Conservation (phyloP, 2,888 invertebrate species). For the Chrysolina oricalcia region DNA sequence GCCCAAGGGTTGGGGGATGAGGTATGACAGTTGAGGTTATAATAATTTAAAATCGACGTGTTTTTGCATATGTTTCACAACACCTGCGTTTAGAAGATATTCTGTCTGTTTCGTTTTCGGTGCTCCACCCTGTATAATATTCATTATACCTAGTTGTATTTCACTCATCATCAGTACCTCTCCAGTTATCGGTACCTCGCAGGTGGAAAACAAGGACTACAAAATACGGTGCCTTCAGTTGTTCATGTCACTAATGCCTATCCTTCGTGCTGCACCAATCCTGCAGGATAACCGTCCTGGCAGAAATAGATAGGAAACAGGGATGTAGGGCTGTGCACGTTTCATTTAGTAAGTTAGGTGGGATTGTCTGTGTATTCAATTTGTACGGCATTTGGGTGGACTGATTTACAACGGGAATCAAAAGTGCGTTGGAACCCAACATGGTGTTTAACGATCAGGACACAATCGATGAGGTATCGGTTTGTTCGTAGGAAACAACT, state of each 20-base stretch:
- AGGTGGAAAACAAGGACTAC: neutral
- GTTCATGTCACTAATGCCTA: conserved; percentile 28
- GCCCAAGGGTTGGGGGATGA: too few species aligned
- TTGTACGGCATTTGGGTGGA: conserved; percentile 30
- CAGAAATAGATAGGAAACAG: conserved; percentile 44
- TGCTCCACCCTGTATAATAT: too few species aligned
- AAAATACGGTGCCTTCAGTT: conserved; percentile 17
- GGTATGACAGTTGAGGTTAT: too few species aligned
- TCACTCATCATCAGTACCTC: too few species aligned
- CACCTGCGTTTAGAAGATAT: too few species aligned
- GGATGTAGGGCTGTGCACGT: conserved; percentile 42
- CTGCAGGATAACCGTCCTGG: conserved; percentile 42
- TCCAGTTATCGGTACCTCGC: neutral
- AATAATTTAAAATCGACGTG: too few species aligned
- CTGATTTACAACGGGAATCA: conserved; percentile 42
- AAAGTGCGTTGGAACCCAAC: neutral
- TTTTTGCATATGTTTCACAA: too few species aligned
- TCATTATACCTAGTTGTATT: too few species aligned
- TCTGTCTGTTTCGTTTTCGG: too few species aligned
- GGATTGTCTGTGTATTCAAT: conserved; percentile 45
- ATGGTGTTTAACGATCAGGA: neutral
- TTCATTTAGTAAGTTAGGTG: conserved; percentile 44
- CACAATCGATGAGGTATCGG: neutral
- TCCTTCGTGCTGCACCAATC: conserved; percentile 32
- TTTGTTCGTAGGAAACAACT: neutral